Evolutionary conservation across 2,113 vertebrate species (phyloP), one percentile per base, ranked within the genome.

Genomic region (Setophaga coronata): DNA sequence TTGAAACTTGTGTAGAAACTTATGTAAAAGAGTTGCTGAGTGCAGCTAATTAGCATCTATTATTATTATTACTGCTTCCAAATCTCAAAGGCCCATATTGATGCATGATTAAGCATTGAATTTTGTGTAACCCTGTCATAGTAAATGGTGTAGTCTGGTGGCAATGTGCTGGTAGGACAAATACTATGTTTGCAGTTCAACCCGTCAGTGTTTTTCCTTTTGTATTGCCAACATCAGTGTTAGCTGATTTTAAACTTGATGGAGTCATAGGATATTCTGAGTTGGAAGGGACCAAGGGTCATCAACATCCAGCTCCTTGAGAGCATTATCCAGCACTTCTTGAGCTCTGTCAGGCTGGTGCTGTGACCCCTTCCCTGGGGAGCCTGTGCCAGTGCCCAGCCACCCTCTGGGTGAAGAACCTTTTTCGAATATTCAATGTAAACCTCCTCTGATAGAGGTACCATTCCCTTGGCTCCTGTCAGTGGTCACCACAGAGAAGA

Each of bases 271-370:
- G 54, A 47, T 69, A 48, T 16, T 3, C 25, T 40, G 17, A 48
- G 17, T 10, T 54, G 29, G n/a, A 47, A 61, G 29, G 40, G 3
- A 54, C 6, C 14, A 47, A 76, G 29, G 10, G 23, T 43, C 31
- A 72, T 50, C 31, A 23, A 48, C 1, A 2, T 31, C 31, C 43
- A 57, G 0, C 1, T 58, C 61, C 61, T 31, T 31, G 9, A 53
- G n/a, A 8, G 14, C 7, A 3, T 1, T 48, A 8, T 40, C 14
- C 61, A 31, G 38, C 1, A 0, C 5, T 74, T 33, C 8, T 38
- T 53, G 45, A 53, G 0, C 38, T 29, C 38, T 54, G 20, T 7
- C 40, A 69, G 14, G 9, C 0, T 38, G 10, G 17, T 40, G 29
- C n/a, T 6, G 15, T 60, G 51, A 15, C 11, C 9, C 2, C 24